A percentile compares a stretch with the other conserved stretches of the same genome.
Conservation (phyloP, 2,113 vertebrate species). For the Epinephelus moara region DNA sequence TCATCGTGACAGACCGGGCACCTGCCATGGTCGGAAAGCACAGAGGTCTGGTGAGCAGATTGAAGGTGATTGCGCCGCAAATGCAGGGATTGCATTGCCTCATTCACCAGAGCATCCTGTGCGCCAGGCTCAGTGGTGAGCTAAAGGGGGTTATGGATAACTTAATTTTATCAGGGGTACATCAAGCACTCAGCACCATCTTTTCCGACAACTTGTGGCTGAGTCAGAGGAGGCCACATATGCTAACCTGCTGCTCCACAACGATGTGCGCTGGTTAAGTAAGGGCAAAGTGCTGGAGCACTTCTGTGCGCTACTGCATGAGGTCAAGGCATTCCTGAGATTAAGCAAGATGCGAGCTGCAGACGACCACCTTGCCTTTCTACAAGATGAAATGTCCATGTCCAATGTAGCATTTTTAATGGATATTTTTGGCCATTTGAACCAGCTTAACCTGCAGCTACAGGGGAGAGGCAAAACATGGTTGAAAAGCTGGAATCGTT, state of each 20-base stretch:
- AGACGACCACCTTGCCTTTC: background rate
- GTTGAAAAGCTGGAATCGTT: background rate
- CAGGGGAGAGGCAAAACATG: background rate
- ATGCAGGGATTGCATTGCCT: background rate
- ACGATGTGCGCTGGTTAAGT: background rate
- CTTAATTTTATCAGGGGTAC: background rate
- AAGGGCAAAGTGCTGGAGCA: background rate
- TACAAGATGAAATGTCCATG: background rate
- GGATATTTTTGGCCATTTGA: background rate
- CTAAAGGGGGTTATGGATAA: background rate
- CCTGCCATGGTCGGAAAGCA: background rate
- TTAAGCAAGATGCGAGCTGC: background rate
- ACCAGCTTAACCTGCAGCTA: background rate
- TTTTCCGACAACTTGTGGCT: background rate
- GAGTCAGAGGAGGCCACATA: background rate
- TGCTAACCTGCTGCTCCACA: background rate
- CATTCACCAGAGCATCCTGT: background rate
- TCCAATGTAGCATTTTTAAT: background rate
- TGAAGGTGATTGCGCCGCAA: background rate
- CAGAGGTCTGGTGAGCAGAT: conserved; percentile 1
- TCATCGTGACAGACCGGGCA: background rate
- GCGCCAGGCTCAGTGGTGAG: background rate
- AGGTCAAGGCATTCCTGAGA: background rate
- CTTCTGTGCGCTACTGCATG: background rate
- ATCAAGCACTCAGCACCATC: background rate